phyloP scores from a whole-genome alignment of 1,140 invertebrate species.

The Venturia canescens region DNA sequence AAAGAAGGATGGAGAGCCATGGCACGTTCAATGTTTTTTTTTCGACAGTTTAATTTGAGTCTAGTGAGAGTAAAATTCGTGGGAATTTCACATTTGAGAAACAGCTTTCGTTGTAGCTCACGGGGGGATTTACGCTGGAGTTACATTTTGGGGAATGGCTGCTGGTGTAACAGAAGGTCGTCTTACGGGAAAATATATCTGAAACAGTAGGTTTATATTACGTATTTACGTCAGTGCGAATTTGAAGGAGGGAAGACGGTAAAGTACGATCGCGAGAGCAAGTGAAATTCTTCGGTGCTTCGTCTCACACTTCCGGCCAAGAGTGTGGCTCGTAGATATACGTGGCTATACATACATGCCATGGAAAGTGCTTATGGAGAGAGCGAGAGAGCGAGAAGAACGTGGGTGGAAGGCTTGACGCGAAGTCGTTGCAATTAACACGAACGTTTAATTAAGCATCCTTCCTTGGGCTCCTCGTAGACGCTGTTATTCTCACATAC shows the following conservation, averaged over 20 bases:
- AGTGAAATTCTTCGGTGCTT: slow-evolving; percentile 35
- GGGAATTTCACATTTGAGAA: too few relatives aligned
- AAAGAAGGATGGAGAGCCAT: too few relatives aligned
- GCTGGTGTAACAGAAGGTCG: not conserved
- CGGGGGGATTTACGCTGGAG: too few relatives aligned
- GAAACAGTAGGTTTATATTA: slow-evolving; percentile 6
- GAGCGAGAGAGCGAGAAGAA: slow-evolving; percentile 52
- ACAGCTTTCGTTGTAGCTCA: too few relatives aligned
- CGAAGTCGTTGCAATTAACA: slow-evolving; percentile 72
- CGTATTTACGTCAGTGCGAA: not conserved
- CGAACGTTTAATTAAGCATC: slow-evolving; percentile 73
- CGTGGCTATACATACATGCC: not conserved
- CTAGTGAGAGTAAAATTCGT: too few relatives aligned
- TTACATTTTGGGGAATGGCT: not conserved
- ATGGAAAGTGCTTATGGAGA: slow-evolving; percentile 36
- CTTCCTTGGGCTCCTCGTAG: slow-evolving; percentile 60
- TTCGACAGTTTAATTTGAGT: too few relatives aligned
- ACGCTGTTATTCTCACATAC: slow-evolving; percentile 71
- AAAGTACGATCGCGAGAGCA: not conserved
- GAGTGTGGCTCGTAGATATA: slow-evolving; percentile 11
- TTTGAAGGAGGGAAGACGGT: slow-evolving; percentile 30
- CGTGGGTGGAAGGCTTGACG: slow-evolving; percentile 61
- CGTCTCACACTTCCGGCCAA: not conserved
- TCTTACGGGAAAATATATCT: not conserved
- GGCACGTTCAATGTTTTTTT: too few relatives aligned